phyloP scores from a whole-genome alignment of 2,888 invertebrate species.

The Dryobota labecula region DNA sequence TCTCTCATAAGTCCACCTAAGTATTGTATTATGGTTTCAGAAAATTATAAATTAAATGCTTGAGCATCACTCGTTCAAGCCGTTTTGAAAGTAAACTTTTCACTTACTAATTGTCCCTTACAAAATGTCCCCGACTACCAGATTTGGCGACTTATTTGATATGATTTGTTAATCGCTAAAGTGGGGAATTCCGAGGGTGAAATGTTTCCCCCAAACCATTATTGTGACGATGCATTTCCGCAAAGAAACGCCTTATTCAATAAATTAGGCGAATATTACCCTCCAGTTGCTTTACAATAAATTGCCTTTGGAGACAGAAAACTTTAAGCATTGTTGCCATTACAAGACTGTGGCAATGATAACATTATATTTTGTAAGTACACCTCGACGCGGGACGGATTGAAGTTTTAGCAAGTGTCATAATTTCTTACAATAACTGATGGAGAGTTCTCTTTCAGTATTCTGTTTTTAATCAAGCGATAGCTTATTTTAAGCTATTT shows the following conservation, averaged over 20 bases:
- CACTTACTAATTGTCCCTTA: constrained; percentile 13
- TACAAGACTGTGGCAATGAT: background rate
- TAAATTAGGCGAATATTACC: constrained; percentile 58
- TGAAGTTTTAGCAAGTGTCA: background rate
- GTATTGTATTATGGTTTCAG: background rate
- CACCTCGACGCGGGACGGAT: fast-evolving
- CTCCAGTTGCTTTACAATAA: constrained; percentile 35
- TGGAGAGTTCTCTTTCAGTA: background rate
- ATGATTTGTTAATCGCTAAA: constrained; percentile 56
- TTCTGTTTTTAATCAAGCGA: background rate
- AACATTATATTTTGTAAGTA: background rate
- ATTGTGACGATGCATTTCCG: constrained; percentile 62
- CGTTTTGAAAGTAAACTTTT: constrained; percentile 19
- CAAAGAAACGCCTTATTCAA: constrained; percentile 60
- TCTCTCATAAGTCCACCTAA: too few relatives aligned
- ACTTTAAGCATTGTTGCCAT: constrained; percentile 18
- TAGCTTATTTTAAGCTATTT: background rate
- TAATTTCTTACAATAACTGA: background rate
- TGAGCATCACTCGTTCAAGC: background rate
- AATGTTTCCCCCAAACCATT: constrained; percentile 58
- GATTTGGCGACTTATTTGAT: constrained; percentile 54
- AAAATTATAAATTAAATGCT: background rate
- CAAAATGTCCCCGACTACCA: constrained; percentile 26
- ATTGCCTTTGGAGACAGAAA: constrained; percentile 34
- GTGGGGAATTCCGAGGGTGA: constrained; percentile 53